Percentiles rank a stretch among this genome's conserved stretches.
Conservation (phyloP, 2,797 vertebrate genomes). For the Calcarius lapponicus region DNA sequence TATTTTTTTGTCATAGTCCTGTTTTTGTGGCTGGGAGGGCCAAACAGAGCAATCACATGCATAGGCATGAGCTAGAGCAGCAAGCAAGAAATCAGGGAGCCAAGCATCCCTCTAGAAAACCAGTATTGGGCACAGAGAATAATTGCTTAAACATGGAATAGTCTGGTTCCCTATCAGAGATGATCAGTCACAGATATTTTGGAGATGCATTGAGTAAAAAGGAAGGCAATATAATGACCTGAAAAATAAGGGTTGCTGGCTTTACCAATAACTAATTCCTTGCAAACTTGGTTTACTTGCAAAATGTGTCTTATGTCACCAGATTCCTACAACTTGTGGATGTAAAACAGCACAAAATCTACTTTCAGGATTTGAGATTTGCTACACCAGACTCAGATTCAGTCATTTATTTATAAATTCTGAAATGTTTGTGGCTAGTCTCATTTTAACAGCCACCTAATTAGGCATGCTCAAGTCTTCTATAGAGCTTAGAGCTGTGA, state of each 20-base stretch:
- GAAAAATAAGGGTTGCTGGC: background rate
- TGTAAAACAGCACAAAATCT: background rate
- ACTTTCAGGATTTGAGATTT: background rate
- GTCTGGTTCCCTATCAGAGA: background rate
- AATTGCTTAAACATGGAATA: background rate
- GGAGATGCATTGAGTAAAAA: background rate
- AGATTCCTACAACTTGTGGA: background rate
- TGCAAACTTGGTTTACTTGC: background rate
- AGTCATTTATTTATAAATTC: constrained; percentile 24
- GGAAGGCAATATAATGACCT: background rate
- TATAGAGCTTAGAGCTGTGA: background rate
- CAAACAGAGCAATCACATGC: background rate
- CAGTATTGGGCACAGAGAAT: background rate
- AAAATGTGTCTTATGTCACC: background rate
- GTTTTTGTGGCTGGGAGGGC: background rate
- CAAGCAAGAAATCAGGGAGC: background rate
- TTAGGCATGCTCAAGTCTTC: background rate
- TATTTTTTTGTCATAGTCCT: background rate
- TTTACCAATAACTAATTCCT: background rate
- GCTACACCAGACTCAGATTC: background rate
- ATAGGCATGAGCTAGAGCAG: background rate
- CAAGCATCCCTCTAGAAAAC: background rate
- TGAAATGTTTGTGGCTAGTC: background rate
- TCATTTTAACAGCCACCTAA: constrained; percentile 15
- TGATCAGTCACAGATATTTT: background rate